Evolutionary conservation across 2,113 vertebrate species (phyloP).

Genomic region (Amphiprion ocellaris): DNA sequence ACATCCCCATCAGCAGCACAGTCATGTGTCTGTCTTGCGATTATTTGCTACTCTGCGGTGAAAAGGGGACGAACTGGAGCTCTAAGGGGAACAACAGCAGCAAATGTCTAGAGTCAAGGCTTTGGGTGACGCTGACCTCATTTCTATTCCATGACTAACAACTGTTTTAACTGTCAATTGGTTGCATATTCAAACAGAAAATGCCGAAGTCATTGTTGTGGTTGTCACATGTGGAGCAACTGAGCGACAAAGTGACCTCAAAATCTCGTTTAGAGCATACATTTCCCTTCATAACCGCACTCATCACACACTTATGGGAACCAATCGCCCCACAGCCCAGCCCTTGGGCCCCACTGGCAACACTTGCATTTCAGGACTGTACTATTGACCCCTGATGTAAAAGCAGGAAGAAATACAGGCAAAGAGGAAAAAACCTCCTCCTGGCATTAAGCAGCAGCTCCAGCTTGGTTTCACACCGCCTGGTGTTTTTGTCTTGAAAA

Average conservation of each 20-base stretch:
- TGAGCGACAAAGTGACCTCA: constrained; percentile 51
- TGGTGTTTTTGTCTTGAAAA: constrained; percentile 83
- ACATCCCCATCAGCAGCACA: constrained; percentile 33
- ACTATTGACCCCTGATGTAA: constrained; percentile 66
- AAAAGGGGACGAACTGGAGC: constrained; percentile 10
- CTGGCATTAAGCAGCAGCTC: constrained; percentile 68
- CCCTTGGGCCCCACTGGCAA: constrained; percentile 43
- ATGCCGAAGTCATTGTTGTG: constrained; percentile 40
- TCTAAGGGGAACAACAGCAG: background rate
- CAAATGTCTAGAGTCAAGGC: constrained; percentile 17
- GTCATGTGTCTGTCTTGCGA: constrained; percentile 32
- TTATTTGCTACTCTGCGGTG: constrained; percentile 23
- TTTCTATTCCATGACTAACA: constrained; percentile 36
- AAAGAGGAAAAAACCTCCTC: constrained; percentile 37
- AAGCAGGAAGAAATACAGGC: constrained; percentile 56
- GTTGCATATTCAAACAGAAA: constrained; percentile 39
- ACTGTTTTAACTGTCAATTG: constrained; percentile 17
- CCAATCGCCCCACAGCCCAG: constrained; percentile 33
- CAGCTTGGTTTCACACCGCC: constrained; percentile 77
- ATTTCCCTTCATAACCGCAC: constrained; percentile 46
- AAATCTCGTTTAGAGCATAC: constrained; percentile 42
- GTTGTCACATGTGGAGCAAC: constrained; percentile 45
- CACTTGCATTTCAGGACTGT: constrained; percentile 55
- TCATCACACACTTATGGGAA: constrained; percentile 49
- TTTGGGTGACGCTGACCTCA: constrained; percentile 29